These are phyloP conservation scores for Pinna nobilis DNA, from an alignment of 1,140 invertebrate genomes.

Conservation along the genomic window DNA sequence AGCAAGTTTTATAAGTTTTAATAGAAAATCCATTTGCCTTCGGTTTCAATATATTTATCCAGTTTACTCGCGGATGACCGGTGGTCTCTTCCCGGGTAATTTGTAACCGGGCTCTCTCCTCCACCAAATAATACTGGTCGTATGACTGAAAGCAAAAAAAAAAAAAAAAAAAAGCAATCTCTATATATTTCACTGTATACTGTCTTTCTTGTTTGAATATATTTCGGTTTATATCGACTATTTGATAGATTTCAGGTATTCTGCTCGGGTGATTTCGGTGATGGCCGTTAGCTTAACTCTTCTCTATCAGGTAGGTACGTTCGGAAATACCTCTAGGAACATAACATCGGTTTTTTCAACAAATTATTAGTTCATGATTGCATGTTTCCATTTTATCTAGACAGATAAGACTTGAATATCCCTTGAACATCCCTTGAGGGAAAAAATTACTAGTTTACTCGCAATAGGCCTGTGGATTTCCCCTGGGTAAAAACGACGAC, in stretches of 20 bases:
- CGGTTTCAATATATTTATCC: too few species aligned
- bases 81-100: too few species aligned
- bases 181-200: neutral
- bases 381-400: neutral
- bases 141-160: neutral
- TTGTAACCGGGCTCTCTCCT: too few species aligned
- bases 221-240: neutral
- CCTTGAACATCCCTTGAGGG: too few species aligned
- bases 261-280: conserved; percentile 15
- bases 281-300: conserved; percentile 14
- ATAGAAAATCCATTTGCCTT: too few species aligned
- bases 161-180: neutral
- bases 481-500: too few species aligned
- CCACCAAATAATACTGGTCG: too few species aligned
- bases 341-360: neutral
- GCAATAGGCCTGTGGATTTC: too few species aligned
- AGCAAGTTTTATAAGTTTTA: too few species aligned
- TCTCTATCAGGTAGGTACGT: conserved; percentile 17
- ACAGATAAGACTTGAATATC: neutral
- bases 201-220: neutral
- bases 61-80: too few species aligned
- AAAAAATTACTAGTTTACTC: too few species aligned
- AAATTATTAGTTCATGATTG: neutral
- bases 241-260: conserved; percentile 30
- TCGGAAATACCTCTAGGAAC: neutral